phyloP scores from a whole-genome alignment of 2,888 invertebrate genomes.

The Gnatocerus cornutus region DNA sequence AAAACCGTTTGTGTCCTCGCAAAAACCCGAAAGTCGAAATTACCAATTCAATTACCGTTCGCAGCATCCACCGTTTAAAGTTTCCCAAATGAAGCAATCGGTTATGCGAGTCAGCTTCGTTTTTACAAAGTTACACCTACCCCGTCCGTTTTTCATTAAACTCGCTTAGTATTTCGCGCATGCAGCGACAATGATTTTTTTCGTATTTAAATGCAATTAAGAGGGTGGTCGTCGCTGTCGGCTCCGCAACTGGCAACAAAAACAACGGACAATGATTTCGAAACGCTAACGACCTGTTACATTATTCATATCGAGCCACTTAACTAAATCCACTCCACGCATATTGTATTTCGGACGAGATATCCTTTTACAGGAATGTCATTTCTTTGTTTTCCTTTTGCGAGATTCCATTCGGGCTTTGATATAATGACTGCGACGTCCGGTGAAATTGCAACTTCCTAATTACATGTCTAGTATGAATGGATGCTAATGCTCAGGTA shows the following conservation, averaged over 20 bases:
- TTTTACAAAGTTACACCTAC: constrained; percentile 36
- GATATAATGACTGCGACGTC: constrained; percentile 5
- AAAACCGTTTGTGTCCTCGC: constrained; percentile 1
- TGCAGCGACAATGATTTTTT: constrained; percentile 55
- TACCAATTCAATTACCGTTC: constrained; percentile 10
- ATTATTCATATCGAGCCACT: constrained; percentile 66
- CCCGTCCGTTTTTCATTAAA: constrained; percentile 31
- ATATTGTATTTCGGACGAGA: constrained; percentile 60
- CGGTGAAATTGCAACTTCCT: constrained; percentile 15
- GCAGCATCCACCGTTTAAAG: constrained; percentile 7
- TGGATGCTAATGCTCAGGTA: neutral
- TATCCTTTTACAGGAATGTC: constrained; percentile 56
- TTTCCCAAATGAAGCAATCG: constrained; percentile 23
- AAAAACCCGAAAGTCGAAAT: constrained; percentile 6
- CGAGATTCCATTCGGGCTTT: neutral
- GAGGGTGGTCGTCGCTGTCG: constrained; percentile 51
- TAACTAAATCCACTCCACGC: constrained; percentile 64
- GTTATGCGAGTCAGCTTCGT: constrained; percentile 16
- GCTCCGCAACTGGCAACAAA: constrained; percentile 45
- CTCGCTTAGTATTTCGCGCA: constrained; percentile 49
- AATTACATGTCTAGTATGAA: constrained; percentile 9
- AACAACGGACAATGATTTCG: constrained; percentile 60
- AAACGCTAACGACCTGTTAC: constrained; percentile 66
- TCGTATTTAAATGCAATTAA: constrained; percentile 60
- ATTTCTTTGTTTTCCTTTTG: constrained; percentile 53